Base-by-base conservation (phyloP, 2,888 invertebrate species). In the Cheilosia scutellata region DNA sequence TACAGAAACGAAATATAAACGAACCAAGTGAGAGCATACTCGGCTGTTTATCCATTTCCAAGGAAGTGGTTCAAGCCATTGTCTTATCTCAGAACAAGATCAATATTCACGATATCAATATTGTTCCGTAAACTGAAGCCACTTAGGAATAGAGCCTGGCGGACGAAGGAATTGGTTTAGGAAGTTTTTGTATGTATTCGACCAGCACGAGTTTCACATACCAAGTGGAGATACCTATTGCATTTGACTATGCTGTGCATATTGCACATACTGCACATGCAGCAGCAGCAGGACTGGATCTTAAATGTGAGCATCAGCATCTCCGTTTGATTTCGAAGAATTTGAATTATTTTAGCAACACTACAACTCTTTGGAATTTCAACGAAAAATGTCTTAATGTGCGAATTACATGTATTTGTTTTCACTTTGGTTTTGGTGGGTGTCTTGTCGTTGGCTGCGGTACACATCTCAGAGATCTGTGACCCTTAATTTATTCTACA, bases 21-120 rank as follows among this genome's bases (percentile, higher is more conserved):
- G 9, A 60, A 16, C 44, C 60, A 62, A 60, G 71, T 71, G 70
- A 71, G 70, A 55, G 55, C 63, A 71, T 68, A 31, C 68, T 58
- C 33, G 51, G 65, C 79, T 70, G 66, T 60, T 62, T 74, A 62
- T 72, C 44, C 88, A 89, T 89, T 91, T 92, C 91, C 90, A 90
- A 89, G 89, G 91, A 92, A 92, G 91, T 90, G 91, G 90, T 90
- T 89, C 89, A 89, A 89, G 89, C 89, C 90, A 82, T 89, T 87
- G 89, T 89, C 90, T 92, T 92, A 92, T 92, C 92, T 89, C 82
- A 88, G 89, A 91, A 91, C 91, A 91, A 92, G 91, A 92, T 92
- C 92, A 91, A 91, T 91, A 91, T 91, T 91, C 92, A 92, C 92
- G 92, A 92, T 92, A 92, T 92, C 91, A 92, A 92, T 91, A 90